Evolutionary conservation across 64 coral and sea anemone genomes (phyloP), one percentile per base, ranked within the genome.

Genomic region (Astreopora myriophthalma): DNA sequence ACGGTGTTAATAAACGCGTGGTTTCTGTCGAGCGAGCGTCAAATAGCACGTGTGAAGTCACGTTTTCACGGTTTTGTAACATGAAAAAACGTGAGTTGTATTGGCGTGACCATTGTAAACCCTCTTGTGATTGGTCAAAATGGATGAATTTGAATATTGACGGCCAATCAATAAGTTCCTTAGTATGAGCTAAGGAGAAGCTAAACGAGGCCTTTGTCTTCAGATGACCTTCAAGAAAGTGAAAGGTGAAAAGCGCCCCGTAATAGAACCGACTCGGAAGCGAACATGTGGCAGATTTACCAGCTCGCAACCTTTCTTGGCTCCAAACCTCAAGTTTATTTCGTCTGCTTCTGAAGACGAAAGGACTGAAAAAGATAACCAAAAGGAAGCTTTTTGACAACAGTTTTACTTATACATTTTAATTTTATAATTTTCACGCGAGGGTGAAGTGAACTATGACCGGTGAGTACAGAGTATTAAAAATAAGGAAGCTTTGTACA

Each of bases 381-480:
- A n/a, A n/a, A n/a, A n/a, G n/a, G n/a, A n/a, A n/a, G n/a, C n/a
- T n/a, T n/a, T n/a, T n/a, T n/a, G n/a, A n/a, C n/a, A n/a, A n/a
- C n/a, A n/a, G n/a, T n/a, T n/a, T n/a, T n/a, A n/a, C n/a, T n/a
- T n/a, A n/a, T n/a, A n/a, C n/a, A n/a, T n/a, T n/a, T n/a, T n/a
- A n/a, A n/a, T n/a, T n/a, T n/a, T n/a, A n/a, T n/a, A 13, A 82
- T 34, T 13, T 80, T 58, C 48, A 52, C 67, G 66, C 66, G 28
- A 16, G 29, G 2, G 48, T 60, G 22, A 4, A 1, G 4, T 82
- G 79, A 82, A 82, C 79, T 82, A 82, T 82, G 79, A 82, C 79
- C 79, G 79, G 79, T 82, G 64, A 82, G 79, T 82, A 34, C 11
- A 25, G 37, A 35, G 22, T 42, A 17, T 20, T n/a, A n/a, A n/a